phyloP scores from a whole-genome alignment of 1,140 invertebrate species.

The Euura saliciscinereae region DNA sequence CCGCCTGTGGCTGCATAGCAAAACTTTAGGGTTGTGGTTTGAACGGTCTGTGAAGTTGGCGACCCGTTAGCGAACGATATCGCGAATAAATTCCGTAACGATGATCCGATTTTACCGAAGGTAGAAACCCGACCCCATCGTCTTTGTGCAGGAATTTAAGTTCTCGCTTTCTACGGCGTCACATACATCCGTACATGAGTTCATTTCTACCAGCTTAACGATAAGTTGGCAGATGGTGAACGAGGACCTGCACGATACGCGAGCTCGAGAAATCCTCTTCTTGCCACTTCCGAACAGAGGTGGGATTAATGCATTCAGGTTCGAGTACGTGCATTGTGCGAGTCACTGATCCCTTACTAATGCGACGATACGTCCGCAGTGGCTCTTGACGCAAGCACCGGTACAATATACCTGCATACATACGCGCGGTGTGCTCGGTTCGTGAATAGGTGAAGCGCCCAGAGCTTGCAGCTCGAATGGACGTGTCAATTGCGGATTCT shows the following conservation, averaged over 20 bases:
- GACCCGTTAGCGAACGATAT: not conserved
- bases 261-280: not conserved
- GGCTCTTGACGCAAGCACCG: not conserved
- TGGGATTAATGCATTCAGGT: conserved; percentile 15
- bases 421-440: not conserved
- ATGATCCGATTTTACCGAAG: not conserved
- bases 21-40: conserved; percentile 41
- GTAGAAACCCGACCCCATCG: not conserved
- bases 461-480: not conserved
- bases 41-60: conserved; percentile 40
- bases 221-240: conserved; percentile 27
- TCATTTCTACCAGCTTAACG: conserved; percentile 13
- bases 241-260: conserved; percentile 15
- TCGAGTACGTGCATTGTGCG: conserved; percentile 9
- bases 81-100: not conserved
- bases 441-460: not conserved
- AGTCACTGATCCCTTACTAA: conserved; percentile 9
- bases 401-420: conserved; percentile 3
- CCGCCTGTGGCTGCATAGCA: not conserved
- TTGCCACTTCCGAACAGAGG: not conserved
- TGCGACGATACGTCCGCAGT: not conserved
- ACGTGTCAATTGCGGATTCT: no score
- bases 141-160: no score
- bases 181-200: not conserved
- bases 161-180: no score